Percentiles rank a stretch among this genome's conserved stretches.
phyloP scores from a whole-genome alignment of 2,888 invertebrate species.

The Macrophya annulata region DNA sequence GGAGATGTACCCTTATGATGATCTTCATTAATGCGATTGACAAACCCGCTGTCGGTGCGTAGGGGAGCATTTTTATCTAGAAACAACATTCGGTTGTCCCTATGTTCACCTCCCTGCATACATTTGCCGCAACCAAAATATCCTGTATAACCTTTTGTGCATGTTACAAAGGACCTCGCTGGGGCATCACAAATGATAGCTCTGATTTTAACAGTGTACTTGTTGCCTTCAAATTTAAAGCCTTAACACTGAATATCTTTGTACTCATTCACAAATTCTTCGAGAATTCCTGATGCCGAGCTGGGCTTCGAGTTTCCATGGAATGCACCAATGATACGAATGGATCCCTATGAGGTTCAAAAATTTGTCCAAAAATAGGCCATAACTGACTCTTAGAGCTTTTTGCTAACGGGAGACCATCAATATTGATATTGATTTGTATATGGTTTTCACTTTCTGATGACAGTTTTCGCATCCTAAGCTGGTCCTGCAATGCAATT shows the following conservation, averaged over 20 bases:
- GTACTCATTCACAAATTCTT: constrained; percentile 58
- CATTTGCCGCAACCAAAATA: constrained; percentile 67
- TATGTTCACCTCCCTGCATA: constrained; percentile 63
- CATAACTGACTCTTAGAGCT: constrained; percentile 60
- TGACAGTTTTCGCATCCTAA: neutral
- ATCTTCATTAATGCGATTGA: constrained; percentile 61
- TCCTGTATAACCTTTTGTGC: constrained; percentile 64
- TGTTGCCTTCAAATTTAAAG: constrained; percentile 42
- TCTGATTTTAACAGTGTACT: constrained; percentile 55
- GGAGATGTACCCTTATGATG: constrained; percentile 63
- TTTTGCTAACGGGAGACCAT: constrained; percentile 63
- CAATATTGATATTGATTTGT: constrained; percentile 59
- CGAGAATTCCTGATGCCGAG: constrained; percentile 51
- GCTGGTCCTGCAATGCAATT: neutral
- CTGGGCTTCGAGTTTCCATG: constrained; percentile 58
- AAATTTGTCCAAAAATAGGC: constrained; percentile 61
- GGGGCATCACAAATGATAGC: constrained; percentile 68
- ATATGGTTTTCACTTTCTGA: neutral
- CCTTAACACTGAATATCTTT: constrained; percentile 49
- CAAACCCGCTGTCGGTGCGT: constrained; percentile 64
- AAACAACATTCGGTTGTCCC: constrained; percentile 62
- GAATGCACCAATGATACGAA: constrained; percentile 59
- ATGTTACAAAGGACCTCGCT: constrained; percentile 65
- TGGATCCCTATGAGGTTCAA: constrained; percentile 50
- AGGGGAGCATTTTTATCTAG: constrained; percentile 59